Conservation (phyloP, 2,113 vertebrate genomes). For the Periophthalmodon schlosseri region DNA sequence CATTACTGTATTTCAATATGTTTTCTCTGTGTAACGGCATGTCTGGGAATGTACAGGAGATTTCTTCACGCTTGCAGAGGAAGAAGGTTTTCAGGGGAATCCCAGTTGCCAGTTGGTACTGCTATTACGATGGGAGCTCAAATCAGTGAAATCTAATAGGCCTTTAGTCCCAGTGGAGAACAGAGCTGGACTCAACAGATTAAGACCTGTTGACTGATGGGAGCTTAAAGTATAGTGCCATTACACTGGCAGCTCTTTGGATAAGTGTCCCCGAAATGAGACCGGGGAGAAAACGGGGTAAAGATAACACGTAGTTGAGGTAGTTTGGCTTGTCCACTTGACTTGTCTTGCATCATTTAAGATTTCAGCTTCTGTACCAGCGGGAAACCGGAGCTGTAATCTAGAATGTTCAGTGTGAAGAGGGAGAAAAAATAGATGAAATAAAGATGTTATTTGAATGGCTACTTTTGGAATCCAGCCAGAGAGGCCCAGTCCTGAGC, state of each 20-base stretch:
- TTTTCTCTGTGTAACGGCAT: conserved; percentile 6
- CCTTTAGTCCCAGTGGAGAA: conserved; percentile 60
- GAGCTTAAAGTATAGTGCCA: conserved; percentile 67
- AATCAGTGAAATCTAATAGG: conserved; percentile 75
- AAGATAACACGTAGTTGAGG: conserved; percentile 26
- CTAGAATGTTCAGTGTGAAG: background rate
- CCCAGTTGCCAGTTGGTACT: conserved; percentile 59
- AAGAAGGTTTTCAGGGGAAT: conserved; percentile 44
- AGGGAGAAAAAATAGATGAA: background rate
- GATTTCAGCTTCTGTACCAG: background rate
- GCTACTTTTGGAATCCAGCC: background rate
- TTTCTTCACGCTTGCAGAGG: conserved; percentile 33
- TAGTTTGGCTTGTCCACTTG: conserved; percentile 21
- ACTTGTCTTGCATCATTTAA: conserved; percentile 24
- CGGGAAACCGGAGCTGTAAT: background rate
- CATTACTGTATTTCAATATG: conserved; percentile 4
- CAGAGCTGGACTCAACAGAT: conserved; percentile 71
- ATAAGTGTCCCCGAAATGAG: conserved; percentile 44
- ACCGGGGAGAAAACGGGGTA: conserved; percentile 11
- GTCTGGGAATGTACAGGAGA: conserved; percentile 42
- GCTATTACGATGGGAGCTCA: conserved; percentile 63
- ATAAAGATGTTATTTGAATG: background rate
- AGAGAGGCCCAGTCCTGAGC: background rate
- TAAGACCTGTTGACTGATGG: conserved; percentile 76
- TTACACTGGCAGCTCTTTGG: conserved; percentile 53